Evolutionary conservation across 2,888 invertebrate genomes (phyloP), one percentile per base, ranked within the genome.

Genomic region (Melanargia galathea): DNA sequence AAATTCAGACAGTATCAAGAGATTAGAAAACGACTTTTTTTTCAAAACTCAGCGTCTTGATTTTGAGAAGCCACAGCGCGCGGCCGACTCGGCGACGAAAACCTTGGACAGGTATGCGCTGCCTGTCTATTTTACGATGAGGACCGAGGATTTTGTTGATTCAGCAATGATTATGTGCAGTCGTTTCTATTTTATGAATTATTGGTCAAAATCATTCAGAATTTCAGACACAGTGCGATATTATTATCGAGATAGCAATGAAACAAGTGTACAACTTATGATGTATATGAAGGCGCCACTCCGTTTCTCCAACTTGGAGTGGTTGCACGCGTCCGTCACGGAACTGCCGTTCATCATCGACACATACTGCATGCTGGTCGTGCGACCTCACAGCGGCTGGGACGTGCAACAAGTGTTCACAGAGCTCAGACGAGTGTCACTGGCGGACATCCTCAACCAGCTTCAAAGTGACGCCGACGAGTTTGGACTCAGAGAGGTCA

Each of bases 271-370:
- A 6, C 5, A 6, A 26, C 6, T 7, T 5, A 11, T 45, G 24
- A 63, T 45, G 58, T 45, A 58, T 80, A 92, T 0, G 70, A 87
- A 91, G 69, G 92, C 90, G 0, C 80, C 88, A 48, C 93, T 94
- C 55, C 91, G 93, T 0, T 95, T 92, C 74, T 90, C 92, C 0
- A 89, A 92, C 63, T 85, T 94, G 22, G 82, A 87, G 20, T 80
- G 86, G 0, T 76, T 95, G 56, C 90, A 92, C 49, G 92, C 93
- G 1, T 92, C 93, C 69, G 92, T 93, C 0, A 75, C 95, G 0
- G 95, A 95, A 73, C 74, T 96, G 57, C 94, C 95, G 0, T 96
- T 96, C 69, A 94, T 85, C n/a, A 93, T 84, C 26, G 13, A 13
- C 2, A 86, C 84, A 69, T 90, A 87, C 66, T 93, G 94, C 0